phyloP scores from a whole-genome alignment of 2,888 invertebrate species.

The Hypolimnas misippus region DNA sequence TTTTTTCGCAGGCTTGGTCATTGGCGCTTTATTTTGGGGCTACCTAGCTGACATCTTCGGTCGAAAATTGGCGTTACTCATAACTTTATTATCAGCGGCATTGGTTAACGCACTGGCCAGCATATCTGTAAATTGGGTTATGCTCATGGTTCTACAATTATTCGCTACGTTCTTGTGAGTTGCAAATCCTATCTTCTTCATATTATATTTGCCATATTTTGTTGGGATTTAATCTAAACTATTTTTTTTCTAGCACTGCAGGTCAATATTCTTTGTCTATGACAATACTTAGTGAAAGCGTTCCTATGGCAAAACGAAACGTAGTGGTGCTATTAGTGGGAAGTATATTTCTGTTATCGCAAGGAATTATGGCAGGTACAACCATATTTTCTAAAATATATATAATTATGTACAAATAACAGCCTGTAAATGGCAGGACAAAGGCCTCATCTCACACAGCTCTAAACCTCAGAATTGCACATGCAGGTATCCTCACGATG shows the following conservation, averaged over 20 bases:
- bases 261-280: slow-evolving; percentile 49
- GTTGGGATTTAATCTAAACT: not conserved
- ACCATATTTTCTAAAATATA: too few relatives aligned
- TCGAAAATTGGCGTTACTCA: slow-evolving; percentile 59
- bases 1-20: slow-evolving; percentile 54
- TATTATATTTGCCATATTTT: not conserved
- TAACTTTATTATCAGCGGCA: slow-evolving; percentile 55
- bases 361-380: slow-evolving; percentile 50
- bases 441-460: not conserved
- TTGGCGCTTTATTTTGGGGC: slow-evolving; percentile 67
- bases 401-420: too few relatives aligned
- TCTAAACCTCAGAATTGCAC: too few relatives aligned
- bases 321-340: slow-evolving; percentile 48
- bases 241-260: slow-evolving; percentile 43
- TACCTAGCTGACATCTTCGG: slow-evolving; percentile 69
- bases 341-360: slow-evolving; percentile 49
- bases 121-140: slow-evolving; percentile 71
- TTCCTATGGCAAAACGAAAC: slow-evolving; percentile 49
- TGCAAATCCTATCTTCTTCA: not conserved
- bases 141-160: slow-evolving; percentile 67
- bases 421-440: too few relatives aligned
- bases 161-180: slow-evolving; percentile 65
- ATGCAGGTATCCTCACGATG: too few relatives aligned
- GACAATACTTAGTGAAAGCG: slow-evolving; percentile 52
- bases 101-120: slow-evolving; percentile 62